phyloP scores from a whole-genome alignment of 2,113 vertebrate genomes.

The Sakesphorus luctuosus region DNA sequence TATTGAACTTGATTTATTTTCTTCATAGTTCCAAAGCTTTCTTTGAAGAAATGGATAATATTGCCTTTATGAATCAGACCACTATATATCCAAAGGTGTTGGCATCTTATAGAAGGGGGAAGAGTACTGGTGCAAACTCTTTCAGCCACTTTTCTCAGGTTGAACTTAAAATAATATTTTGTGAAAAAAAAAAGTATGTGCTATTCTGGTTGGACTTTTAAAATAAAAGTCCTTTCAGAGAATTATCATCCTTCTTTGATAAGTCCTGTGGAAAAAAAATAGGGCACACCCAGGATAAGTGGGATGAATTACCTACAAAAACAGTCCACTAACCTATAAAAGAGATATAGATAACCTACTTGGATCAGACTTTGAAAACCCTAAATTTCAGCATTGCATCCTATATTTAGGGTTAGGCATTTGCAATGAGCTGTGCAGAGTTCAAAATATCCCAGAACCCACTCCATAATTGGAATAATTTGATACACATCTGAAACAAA shows the following conservation, averaged over 20 bases:
- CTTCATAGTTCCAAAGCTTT: background rate
- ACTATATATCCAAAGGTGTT: background rate
- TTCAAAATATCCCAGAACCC: background rate
- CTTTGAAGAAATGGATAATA: background rate
- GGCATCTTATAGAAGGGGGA: background rate
- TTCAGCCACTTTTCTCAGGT: background rate
- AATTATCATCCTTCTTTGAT: background rate
- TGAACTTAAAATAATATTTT: background rate
- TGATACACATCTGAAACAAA: background rate
- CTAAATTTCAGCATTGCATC: background rate
- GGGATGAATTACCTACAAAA: background rate
- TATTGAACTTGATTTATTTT: slow-evolving; percentile 19
- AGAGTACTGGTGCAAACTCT: background rate
- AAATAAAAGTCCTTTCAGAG: background rate
- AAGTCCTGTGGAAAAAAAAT: background rate
- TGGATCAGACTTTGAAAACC: background rate
- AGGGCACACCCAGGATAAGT: fast-evolving
- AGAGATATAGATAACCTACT: background rate
- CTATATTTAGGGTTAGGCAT: background rate
- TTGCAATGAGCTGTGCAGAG: background rate
- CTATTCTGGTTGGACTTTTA: background rate
- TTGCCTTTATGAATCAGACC: background rate
- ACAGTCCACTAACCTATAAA: background rate
- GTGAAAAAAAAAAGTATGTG: background rate
- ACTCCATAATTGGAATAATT: background rate